These are phyloP conservation scores for Microctenopoma steveboyesi DNA, from an alignment of 2,797 vertebrate genomes.

Conservation along the genomic window DNA sequence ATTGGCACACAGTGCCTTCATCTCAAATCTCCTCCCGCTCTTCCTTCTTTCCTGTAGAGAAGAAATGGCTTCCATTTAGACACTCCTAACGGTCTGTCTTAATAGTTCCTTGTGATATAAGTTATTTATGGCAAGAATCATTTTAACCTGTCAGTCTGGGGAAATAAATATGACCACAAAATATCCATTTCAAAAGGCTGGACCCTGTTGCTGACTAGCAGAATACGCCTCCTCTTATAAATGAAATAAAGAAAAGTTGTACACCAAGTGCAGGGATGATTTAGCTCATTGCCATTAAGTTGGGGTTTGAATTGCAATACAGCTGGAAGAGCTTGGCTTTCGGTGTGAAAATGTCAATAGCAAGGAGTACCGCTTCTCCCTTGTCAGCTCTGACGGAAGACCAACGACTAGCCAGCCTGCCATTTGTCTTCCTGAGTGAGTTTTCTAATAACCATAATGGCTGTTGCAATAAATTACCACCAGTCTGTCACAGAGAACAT, in stretches of 20 bases:
- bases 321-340: conserved; percentile 68
- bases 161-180: conserved; percentile 52
- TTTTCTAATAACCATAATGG: conserved; percentile 86
- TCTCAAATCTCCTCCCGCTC: conserved; percentile 64
- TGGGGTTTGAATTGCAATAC: conserved; percentile 70
- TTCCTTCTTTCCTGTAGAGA: conserved; percentile 47
- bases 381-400: conserved; percentile 78
- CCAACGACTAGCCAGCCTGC: conserved; percentile 64
- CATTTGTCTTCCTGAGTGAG: conserved; percentile 84
- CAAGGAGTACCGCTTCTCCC: conserved; percentile 71
- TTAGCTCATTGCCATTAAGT: conserved; percentile 70
- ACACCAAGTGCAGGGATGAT: conserved; percentile 60
- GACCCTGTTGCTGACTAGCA: conserved; percentile 41
- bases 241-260: conserved; percentile 50
- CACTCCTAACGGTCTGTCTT: conserved; percentile 74
- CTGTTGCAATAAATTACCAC: conserved; percentile 79
- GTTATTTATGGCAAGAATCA: conserved; percentile 82
- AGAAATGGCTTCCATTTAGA: conserved; percentile 81
- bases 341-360: conserved; percentile 79
- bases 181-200: conserved; percentile 49
- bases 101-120: conserved; percentile 79
- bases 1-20: conserved; percentile 55
- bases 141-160: conserved; percentile 79
- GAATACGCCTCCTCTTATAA: conserved; percentile 48
- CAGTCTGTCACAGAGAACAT: conserved; percentile 74